phyloP scores from a whole-genome alignment of 2,888 invertebrate genomes.

The Chaitophorus viminalis region DNA sequence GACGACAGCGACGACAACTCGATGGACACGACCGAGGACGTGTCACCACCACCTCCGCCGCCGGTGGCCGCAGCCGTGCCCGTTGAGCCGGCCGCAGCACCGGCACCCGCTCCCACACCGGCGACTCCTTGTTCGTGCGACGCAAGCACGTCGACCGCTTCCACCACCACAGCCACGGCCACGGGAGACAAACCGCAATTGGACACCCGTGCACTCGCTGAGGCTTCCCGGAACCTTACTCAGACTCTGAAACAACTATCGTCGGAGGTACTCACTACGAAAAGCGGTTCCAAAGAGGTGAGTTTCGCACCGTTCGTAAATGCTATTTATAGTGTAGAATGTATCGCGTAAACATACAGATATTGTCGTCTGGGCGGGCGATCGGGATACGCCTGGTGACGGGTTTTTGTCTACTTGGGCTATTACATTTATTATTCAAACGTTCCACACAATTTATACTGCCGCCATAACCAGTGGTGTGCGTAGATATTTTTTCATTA shows the following conservation, averaged over 20 bases:
- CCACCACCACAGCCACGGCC: slow-evolving; percentile 60
- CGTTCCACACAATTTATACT: too few relatives aligned
- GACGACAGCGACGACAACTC: slow-evolving; percentile 64
- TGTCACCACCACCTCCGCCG: slow-evolving; percentile 63
- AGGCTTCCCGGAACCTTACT: slow-evolving; percentile 90
- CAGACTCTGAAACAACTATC: slow-evolving; percentile 90
- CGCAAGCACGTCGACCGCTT: slow-evolving; percentile 57
- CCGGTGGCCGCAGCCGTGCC: slow-evolving; percentile 64
- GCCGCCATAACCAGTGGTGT: too few relatives aligned
- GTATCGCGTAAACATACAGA: too few relatives aligned
- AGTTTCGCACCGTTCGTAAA: too few relatives aligned
- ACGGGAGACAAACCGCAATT: slow-evolving; percentile 68
- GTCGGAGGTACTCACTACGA: slow-evolving; percentile 82
- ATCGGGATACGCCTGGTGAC: too few relatives aligned
- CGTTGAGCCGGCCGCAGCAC: slow-evolving; percentile 28
- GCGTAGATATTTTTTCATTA: too few relatives aligned
- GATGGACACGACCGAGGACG: slow-evolving; percentile 51
- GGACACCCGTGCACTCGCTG: slow-evolving; percentile 82
- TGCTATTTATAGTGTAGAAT: too few relatives aligned
- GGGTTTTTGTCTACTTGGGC: too few relatives aligned
- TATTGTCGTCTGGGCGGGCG: too few relatives aligned
- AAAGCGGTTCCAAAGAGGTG: slow-evolving; percentile 65
- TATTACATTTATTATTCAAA: too few relatives aligned
- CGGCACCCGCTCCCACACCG: slow-evolving; percentile 45
- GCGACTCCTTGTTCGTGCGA: slow-evolving; percentile 45